phyloP scores from a whole-genome alignment of 2,888 invertebrate species.

The Lochmaea capreae region DNA sequence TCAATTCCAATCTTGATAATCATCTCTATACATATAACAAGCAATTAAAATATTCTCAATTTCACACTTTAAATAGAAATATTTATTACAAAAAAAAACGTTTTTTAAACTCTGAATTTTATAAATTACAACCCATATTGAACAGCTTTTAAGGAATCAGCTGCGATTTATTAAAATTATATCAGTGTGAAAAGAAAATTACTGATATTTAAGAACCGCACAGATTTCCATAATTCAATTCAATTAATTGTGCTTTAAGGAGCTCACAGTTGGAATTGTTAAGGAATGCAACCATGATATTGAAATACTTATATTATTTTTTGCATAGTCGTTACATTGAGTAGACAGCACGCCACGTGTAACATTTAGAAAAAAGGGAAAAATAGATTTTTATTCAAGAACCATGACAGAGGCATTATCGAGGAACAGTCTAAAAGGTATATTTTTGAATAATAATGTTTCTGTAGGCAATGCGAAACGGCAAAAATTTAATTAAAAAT shows the following conservation, averaged over 20 bases:
- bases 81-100: neutral
- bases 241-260: neutral
- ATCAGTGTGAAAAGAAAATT: neutral
- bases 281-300: too few relatives aligned
- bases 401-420: too few relatives aligned
- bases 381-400: too few relatives aligned
- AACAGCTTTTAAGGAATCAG: neutral
- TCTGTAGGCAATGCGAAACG: too few relatives aligned
- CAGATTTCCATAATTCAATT: neutral
- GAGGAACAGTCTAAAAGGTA: too few relatives aligned
- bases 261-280: too few relatives aligned
- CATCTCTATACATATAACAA: neutral
- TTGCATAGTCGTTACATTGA: too few relatives aligned
- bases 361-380: too few relatives aligned
- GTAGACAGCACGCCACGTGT: too few relatives aligned
- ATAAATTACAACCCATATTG: neutral
- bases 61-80: neutral
- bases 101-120: slow-evolving; percentile 1
- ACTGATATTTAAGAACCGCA: neutral
- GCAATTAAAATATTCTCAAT: neutral
- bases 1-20: neutral
- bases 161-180: slow-evolving; percentile 6
- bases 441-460: too few relatives aligned
- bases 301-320: too few relatives aligned
- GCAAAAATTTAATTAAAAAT: too few relatives aligned